Percentiles rank a stretch among this genome's conserved stretches.
phyloP scores from a whole-genome alignment of 2,888 invertebrate genomes.

The Disparrhopalites patrizii region DNA sequence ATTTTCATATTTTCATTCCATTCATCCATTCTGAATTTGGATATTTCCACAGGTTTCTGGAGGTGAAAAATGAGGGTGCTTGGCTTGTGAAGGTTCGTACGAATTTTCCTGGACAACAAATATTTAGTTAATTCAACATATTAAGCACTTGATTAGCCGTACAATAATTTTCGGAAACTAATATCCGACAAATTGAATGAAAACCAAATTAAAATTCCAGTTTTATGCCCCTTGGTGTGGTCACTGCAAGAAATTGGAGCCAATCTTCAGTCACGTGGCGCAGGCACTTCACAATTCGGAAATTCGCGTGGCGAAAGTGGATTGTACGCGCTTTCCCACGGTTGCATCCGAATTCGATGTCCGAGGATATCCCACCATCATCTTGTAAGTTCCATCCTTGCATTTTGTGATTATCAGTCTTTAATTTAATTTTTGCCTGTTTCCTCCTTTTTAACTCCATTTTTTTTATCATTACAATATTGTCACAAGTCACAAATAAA shows the following conservation, averaged over 20 bases:
- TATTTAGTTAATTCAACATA: constrained; percentile 7
- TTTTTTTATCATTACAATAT: no score
- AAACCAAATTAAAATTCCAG: constrained; percentile 52
- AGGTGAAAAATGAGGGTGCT: constrained; percentile 58
- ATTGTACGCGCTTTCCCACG: constrained; percentile 83
- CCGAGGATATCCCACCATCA: constrained; percentile 89
- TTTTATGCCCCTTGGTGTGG: constrained; percentile 99
- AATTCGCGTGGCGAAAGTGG: constrained; percentile 83
- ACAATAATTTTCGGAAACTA: background rate
- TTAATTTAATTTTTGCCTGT: no score
- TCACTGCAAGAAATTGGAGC: constrained; percentile 91
- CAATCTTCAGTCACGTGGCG: constrained; percentile 90
- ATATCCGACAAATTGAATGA: no score
- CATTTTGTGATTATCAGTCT: no score
- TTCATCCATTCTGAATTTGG: no score
- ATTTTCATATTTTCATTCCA: no score
- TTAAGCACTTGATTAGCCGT: background rate
- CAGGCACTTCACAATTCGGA: constrained; percentile 78
- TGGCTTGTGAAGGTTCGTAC: constrained; percentile 89
- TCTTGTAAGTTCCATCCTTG: constrained; percentile 96
- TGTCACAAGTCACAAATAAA: no score
- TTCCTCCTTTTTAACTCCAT: no score
- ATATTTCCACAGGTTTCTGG: constrained; percentile 53
- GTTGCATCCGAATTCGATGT: constrained; percentile 84
- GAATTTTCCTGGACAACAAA: no score